phyloP scores from a whole-genome alignment of 2,113 vertebrate species.

The Alaudala cheleensis region DNA sequence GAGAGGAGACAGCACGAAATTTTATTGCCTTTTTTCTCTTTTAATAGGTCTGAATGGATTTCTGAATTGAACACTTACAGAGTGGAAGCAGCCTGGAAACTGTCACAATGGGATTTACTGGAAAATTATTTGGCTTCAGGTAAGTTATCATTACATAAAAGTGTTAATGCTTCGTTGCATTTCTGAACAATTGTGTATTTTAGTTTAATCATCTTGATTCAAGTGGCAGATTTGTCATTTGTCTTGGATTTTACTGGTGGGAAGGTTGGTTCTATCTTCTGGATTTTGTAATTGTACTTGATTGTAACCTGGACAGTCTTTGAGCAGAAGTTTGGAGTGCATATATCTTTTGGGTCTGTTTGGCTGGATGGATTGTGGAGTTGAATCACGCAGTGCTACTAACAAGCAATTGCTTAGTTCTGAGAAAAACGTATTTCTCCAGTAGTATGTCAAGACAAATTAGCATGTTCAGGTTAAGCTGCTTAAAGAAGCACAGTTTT shows the following conservation, averaged over 20 bases:
- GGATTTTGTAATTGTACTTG: background rate
- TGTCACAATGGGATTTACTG: conserved; percentile 92
- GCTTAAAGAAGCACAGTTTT: background rate
- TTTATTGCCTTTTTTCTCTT: background rate
- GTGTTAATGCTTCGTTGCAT: background rate
- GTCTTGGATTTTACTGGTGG: background rate
- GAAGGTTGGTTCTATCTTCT: background rate
- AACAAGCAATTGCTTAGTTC: background rate
- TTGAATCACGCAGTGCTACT: background rate
- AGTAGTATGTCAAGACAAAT: background rate
- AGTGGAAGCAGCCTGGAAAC: conserved; percentile 97
- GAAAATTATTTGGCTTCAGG: conserved; percentile 93
- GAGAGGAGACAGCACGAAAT: background rate
- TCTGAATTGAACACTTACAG: conserved; percentile 93
- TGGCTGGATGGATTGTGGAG: background rate
- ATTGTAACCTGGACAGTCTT: background rate
- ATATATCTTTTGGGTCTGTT: background rate
- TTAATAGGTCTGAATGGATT: conserved; percentile 89
- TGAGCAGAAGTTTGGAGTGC: background rate
- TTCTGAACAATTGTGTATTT: background rate
- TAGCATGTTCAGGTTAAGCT: background rate
- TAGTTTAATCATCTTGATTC: background rate
- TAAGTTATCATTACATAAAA: conserved; percentile 56
- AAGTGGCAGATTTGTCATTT: background rate
- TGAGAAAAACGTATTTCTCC: background rate